Evolutionary conservation across 2,113 vertebrate genomes (phyloP).

Genomic region (Polypterus senegalus): DNA sequence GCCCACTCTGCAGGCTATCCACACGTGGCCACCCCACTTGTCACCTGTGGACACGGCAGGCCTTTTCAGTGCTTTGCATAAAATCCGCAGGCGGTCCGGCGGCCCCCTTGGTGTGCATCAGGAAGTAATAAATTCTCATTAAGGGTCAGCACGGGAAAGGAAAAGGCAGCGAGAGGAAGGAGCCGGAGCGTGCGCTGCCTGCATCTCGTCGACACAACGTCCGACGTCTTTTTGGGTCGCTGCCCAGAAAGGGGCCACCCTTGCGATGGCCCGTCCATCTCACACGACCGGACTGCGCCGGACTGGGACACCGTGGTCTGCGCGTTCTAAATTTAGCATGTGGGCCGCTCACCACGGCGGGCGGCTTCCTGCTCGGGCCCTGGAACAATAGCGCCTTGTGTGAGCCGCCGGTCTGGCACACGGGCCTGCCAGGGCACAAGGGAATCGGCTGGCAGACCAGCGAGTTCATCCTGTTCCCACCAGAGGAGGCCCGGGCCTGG

Average conservation of each 20-base stretch:
- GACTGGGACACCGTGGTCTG: neutral
- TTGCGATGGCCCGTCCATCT: neutral
- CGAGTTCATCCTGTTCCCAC: neutral
- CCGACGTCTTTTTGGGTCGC: neutral
- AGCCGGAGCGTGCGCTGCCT: conserved; percentile 41
- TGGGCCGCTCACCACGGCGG: neutral
- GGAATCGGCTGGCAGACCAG: too few relatives aligned
- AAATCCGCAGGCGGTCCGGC: neutral
- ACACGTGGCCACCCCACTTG: neutral
- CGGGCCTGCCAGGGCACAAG: neutral
- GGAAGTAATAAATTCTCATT: conserved; percentile 55
- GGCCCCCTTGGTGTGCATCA: conserved; percentile 30
- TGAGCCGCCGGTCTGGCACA: neutral
- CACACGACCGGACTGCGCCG: neutral
- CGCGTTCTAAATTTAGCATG: neutral
- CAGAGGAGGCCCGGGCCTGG: neutral
- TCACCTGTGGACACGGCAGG: neutral
- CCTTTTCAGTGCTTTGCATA: neutral
- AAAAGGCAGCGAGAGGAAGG: conserved; percentile 11
- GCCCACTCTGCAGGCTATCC: neutral
- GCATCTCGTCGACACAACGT: neutral
- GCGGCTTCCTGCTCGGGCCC: neutral
- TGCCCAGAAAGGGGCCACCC: conserved; percentile 8
- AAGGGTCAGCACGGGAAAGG: conserved; percentile 27
- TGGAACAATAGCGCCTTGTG: neutral